Conservation (phyloP, 2,888 invertebrate genomes). For the Temnothorax rugatulus region DNA sequence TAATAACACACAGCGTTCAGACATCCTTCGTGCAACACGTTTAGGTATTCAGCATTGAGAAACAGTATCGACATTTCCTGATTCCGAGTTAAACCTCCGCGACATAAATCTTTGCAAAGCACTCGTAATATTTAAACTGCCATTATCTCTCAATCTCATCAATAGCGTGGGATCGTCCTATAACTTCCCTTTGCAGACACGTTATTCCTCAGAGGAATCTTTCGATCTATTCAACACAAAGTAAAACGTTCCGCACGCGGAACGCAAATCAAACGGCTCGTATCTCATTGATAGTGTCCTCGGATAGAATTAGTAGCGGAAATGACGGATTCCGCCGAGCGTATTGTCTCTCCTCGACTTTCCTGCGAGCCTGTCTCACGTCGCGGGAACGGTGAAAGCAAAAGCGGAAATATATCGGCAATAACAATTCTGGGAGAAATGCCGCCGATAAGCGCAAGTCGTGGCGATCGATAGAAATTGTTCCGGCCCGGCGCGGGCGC, state of each 20-base stretch:
- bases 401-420: conserved; percentile 74
- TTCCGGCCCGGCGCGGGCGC: background rate
- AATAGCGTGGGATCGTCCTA: conserved; percentile 9
- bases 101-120: background rate
- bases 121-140: background rate
- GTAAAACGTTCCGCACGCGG: background rate
- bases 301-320: conserved; percentile 41
- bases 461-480: conserved; percentile 40
- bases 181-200: background rate
- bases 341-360: conserved; percentile 27
- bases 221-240: background rate
- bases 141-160: background rate
- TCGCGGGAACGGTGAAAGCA: conserved; percentile 76
- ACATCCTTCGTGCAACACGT: background rate
- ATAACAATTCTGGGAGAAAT: conserved; percentile 71
- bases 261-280: background rate
- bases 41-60: background rate
- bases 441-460: conserved; percentile 19
- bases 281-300: conserved; percentile 24
- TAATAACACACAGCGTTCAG: background rate
- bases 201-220: background rate
- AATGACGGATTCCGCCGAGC: background rate
- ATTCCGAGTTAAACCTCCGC: background rate
- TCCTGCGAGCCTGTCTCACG: background rate
- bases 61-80: background rate